Base-by-base conservation (phyloP, 2,797 vertebrate species). In the Lepus townsendii region DNA sequence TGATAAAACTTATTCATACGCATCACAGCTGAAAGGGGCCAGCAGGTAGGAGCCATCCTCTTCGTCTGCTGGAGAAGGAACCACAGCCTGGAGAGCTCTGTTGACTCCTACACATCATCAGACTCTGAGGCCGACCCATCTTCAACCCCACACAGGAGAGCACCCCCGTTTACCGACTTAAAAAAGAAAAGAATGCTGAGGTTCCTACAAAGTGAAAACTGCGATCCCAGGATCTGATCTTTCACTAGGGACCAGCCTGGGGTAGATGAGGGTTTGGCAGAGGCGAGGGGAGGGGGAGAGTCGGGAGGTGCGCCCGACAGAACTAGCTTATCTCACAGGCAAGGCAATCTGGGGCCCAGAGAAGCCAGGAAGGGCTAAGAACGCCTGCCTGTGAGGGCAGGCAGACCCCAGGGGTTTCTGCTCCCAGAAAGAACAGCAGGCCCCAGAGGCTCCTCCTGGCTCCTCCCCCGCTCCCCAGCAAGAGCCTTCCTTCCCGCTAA, bases 401-500 rank as follows among this genome's bases (percentile, higher is more conserved):
- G 78, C 30, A 82, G 83, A 94, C 66, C 27, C 19, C 4, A 0
- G 86, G 76, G 42, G 63, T 95, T 87, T 79, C 54, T 19, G 57
- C 76, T 38, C 9, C 17, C 54, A 88, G 54, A 63, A 95, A 83
- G 65, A 24, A 78, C 30, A 20, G 20, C 9, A 8, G 72, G 63
- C 75, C 42, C 19, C 35, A 88, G 86, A 87, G 7, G 22, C 68
- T 78, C n/a, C 69, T 84, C 68, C 42, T 19, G 35, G 66, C 72
- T 75, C 79, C 77, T 84, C 72, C 89, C 75, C 62, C n/a, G 62
- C 17, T 82, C 76, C 30, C 63, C 52, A 35, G 30, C 22, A 27
- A 88, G n/a, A 83, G 47, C 57, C 22, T 60, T 52, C 86, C 32
- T 83, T 68, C 83, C 90, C 32, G 35, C 93, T 91, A 42, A 68